Evolutionary conservation across 2,797 vertebrate genomes (phyloP).

Genomic region (Distichodus sexfasciatus): DNA sequence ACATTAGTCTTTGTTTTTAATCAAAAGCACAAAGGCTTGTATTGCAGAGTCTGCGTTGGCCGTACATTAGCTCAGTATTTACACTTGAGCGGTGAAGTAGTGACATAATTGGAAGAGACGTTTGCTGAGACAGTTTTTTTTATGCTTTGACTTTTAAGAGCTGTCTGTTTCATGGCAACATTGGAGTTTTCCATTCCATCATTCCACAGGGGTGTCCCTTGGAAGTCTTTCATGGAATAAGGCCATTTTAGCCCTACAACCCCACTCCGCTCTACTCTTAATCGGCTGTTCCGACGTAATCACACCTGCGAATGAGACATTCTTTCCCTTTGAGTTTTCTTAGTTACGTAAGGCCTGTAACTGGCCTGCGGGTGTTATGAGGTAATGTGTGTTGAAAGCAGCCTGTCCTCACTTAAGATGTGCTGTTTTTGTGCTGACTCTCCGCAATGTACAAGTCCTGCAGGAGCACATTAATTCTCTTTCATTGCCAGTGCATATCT

Average conservation of each 20-base stretch:
- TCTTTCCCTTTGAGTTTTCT: slow-evolving; percentile 59
- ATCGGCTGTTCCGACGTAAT: slow-evolving; percentile 55
- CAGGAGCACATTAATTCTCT: slow-evolving; percentile 16
- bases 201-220: slow-evolving; percentile 40
- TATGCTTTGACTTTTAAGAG: slow-evolving; percentile 50
- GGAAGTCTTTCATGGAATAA: slow-evolving; percentile 35
- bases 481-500: neutral
- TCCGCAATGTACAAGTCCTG: neutral
- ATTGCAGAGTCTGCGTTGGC: slow-evolving; percentile 32
- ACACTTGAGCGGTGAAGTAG: slow-evolving; percentile 40
- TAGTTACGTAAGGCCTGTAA: slow-evolving; percentile 59
- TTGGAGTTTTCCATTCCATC: slow-evolving; percentile 49
- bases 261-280: slow-evolving; percentile 36
- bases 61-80: slow-evolving; percentile 45
- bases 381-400: slow-evolving; percentile 56
- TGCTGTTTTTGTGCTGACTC: slow-evolving; percentile 24
- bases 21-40: slow-evolving; percentile 10
- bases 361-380: slow-evolving; percentile 57
- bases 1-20: slow-evolving; percentile 20
- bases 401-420: slow-evolving; percentile 50
- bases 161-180: slow-evolving; percentile 45
- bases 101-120: slow-evolving; percentile 50
- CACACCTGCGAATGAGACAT: slow-evolving; percentile 65
- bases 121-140: slow-evolving; percentile 52
- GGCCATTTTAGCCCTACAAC: slow-evolving; percentile 48